Conservation (phyloP, 2,797 vertebrate species). For the Carcharodon carcharias region DNA sequence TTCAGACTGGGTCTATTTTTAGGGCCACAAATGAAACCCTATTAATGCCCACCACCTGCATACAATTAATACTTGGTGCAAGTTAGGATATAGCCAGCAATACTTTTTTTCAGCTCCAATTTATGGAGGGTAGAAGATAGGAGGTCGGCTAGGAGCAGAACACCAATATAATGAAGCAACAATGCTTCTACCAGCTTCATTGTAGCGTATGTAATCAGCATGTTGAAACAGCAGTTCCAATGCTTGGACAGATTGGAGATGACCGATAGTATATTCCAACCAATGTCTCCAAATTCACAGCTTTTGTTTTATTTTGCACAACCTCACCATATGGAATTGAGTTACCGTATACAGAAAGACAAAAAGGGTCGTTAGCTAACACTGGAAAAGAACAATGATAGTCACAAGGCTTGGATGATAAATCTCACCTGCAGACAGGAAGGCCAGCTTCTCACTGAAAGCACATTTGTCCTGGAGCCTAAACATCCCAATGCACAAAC, state of each 20-base stretch:
- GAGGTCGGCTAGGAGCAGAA: background rate
- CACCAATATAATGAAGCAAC: background rate
- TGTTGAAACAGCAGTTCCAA: background rate
- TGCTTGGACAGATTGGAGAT: background rate
- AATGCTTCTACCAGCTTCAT: background rate
- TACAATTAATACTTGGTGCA: background rate
- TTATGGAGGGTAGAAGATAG: background rate
- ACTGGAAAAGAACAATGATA: background rate
- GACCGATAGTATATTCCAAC: background rate
- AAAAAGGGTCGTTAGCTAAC: background rate
- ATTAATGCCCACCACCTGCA: background rate
- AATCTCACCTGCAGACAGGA: background rate
- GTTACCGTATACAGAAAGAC: background rate
- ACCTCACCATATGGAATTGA: background rate
- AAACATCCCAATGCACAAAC: background rate
- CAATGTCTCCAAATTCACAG: background rate
- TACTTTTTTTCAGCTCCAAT: background rate
- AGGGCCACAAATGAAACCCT: background rate
- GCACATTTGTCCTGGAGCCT: background rate
- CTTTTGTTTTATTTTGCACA: background rate
- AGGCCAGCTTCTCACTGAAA: background rate
- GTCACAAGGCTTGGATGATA: background rate
- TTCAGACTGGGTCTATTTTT: background rate
- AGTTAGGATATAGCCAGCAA: background rate
- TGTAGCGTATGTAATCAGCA: background rate